These are phyloP conservation scores for Ciconia stormi DNA, from an alignment of 2,113 vertebrate species.

Conservation along the genomic window DNA sequence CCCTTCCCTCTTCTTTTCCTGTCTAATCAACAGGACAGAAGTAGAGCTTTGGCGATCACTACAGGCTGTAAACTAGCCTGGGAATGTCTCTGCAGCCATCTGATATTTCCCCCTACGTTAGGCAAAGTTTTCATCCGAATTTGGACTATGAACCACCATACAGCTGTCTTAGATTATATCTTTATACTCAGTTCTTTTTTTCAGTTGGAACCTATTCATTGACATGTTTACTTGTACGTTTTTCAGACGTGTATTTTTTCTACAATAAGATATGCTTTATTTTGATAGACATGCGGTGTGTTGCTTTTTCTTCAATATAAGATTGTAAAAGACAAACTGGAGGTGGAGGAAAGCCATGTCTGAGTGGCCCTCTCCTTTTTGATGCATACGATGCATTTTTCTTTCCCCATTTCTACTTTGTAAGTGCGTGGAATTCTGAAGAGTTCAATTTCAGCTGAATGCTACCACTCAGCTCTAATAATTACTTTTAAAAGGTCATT, in stretches of 20 bases:
- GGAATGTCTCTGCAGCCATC: background rate
- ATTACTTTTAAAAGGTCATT: slow-evolving; percentile 14
- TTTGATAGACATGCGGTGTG: background rate
- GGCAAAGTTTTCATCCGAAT: background rate
- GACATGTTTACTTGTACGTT: background rate
- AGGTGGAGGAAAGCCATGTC: background rate
- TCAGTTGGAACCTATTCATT: background rate
- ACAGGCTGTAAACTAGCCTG: background rate
- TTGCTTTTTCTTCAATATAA: background rate
- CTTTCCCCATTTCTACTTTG: background rate
- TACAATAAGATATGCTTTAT: background rate
- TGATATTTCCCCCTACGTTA: background rate
- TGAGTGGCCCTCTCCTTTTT: background rate
- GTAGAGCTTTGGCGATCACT: background rate
- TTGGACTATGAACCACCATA: background rate
- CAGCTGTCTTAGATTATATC: background rate
- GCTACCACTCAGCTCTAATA: background rate
- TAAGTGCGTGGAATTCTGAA: background rate
- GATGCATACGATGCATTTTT: background rate
- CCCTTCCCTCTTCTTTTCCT: background rate
- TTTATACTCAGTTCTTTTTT: background rate
- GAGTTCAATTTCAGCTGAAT: background rate
- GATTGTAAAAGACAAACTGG: background rate
- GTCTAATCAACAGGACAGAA: background rate
- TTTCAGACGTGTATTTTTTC: background rate